Conservation (phyloP, 2,888 invertebrate genomes). For the Dasypogon diadema region DNA sequence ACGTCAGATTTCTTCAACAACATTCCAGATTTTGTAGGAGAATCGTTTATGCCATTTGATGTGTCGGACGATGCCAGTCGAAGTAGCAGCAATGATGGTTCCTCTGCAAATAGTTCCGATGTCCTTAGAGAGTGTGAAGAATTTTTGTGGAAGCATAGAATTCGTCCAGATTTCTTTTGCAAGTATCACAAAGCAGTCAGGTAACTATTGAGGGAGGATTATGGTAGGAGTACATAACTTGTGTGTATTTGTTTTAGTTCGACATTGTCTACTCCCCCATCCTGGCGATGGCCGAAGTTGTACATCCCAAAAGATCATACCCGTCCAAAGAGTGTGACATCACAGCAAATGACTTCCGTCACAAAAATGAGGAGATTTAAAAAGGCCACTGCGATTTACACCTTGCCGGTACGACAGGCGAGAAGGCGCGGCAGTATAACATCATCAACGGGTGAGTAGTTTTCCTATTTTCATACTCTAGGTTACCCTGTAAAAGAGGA, state of each 20-base stretch:
- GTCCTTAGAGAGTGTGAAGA: conserved; percentile 72
- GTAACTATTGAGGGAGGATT: conserved; percentile 64
- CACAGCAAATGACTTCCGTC: conserved; percentile 47
- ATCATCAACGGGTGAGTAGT: conserved; percentile 57
- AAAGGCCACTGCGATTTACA: conserved; percentile 65
- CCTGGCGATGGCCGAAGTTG: conserved; percentile 43
- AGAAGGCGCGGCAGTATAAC: conserved; percentile 60
- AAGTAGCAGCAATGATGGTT: conserved; percentile 50
- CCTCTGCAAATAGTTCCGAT: conserved; percentile 60
- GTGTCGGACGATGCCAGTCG: conserved; percentile 49
- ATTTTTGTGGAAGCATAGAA: conserved; percentile 75
- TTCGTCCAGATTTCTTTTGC: conserved; percentile 84
- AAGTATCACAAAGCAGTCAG: conserved; percentile 73
- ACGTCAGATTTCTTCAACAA: conserved; percentile 65
- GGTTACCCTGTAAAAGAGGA: neutral
- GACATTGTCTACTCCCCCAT: conserved; percentile 56
- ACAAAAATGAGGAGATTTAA: conserved; percentile 63
- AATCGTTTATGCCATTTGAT: conserved; percentile 59
- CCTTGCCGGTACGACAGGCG: conserved; percentile 63
- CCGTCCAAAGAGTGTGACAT: conserved; percentile 34
- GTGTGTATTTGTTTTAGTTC: conserved; percentile 54
- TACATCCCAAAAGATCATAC: conserved; percentile 34
- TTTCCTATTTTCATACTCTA: neutral
- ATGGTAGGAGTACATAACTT: no score
- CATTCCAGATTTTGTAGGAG: conserved; percentile 63